These are phyloP conservation scores for Coelogynopora nodosa DNA, from an alignment of 2,888 invertebrate genomes.

Conservation along the genomic window DNA sequence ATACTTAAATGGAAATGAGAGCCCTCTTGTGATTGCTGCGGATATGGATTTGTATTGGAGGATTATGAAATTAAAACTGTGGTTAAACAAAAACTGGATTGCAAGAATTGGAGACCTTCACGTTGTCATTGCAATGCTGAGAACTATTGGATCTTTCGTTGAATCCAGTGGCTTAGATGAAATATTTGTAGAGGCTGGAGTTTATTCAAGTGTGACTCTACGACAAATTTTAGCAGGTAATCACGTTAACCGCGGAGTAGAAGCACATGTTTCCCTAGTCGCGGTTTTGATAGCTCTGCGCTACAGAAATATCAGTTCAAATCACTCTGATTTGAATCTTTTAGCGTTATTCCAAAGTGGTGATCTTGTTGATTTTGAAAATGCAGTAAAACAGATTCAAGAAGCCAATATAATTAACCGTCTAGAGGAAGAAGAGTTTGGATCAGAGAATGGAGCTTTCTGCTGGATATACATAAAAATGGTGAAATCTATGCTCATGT, in stretches of 20 bases:
- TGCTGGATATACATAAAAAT: conserved; percentile 24
- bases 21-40: conserved; percentile 20
- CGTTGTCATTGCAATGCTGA: conserved; percentile 25
- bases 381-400: conserved; percentile 18
- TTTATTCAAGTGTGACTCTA: conserved; percentile 4
- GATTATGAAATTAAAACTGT: conserved; percentile 21
- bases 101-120: conserved; percentile 24
- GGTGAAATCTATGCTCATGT: neutral
- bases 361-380: conserved; percentile 23
- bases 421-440: conserved; percentile 9
- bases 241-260: conserved; percentile 35
- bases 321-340: neutral
- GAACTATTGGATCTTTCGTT: neutral
- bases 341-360: conserved; percentile 25
- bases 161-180: neutral
- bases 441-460: conserved; percentile 17
- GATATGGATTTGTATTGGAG: conserved; percentile 31
- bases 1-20: neutral
- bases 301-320: conserved; percentile 3
- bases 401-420: neutral
- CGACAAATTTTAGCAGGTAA: neutral
- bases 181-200: conserved; percentile 26
- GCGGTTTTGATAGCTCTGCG: conserved; percentile 10
- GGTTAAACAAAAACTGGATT: conserved; percentile 19
- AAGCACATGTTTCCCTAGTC: conserved; percentile 21